Evolutionary conservation across 2,888 invertebrate species (phyloP).

Genomic region (Didymodactylos carnosus): DNA sequence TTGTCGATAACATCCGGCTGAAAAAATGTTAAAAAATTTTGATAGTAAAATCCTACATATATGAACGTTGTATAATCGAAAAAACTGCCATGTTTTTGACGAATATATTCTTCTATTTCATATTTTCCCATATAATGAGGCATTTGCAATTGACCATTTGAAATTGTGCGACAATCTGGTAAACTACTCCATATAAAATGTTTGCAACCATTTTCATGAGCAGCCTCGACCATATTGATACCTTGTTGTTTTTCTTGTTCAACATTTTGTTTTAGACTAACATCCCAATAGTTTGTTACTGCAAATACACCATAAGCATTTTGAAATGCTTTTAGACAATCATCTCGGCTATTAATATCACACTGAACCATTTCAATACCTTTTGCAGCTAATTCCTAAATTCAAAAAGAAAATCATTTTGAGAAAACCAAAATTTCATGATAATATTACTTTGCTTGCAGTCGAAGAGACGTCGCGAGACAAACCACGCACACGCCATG

Average conservation of each 20-base stretch:
- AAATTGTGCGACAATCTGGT: neutral
- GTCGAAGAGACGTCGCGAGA: neutral
- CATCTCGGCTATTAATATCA: neutral
- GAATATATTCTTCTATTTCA: neutral
- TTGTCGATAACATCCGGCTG: too few species aligned
- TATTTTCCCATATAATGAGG: neutral
- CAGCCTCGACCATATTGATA: neutral
- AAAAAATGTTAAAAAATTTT: neutral
- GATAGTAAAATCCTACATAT: neutral
- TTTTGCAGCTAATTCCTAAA: neutral
- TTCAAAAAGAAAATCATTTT: neutral
- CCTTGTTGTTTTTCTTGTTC: neutral
- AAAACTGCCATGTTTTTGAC: neutral
- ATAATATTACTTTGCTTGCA: neutral
- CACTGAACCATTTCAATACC: neutral
- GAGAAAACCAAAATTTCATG: neutral
- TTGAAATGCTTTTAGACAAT: neutral
- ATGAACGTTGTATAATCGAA: neutral
- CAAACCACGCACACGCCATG: neutral
- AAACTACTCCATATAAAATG: neutral
- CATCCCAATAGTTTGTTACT: neutral
- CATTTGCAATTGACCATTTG: neutral
- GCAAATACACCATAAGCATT: neutral
- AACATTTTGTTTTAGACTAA: too few species aligned
- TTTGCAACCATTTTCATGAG: neutral